Evolutionary conservation across 2,113 vertebrate genomes (phyloP).

Genomic region (Amblyopsis rosae): DNA sequence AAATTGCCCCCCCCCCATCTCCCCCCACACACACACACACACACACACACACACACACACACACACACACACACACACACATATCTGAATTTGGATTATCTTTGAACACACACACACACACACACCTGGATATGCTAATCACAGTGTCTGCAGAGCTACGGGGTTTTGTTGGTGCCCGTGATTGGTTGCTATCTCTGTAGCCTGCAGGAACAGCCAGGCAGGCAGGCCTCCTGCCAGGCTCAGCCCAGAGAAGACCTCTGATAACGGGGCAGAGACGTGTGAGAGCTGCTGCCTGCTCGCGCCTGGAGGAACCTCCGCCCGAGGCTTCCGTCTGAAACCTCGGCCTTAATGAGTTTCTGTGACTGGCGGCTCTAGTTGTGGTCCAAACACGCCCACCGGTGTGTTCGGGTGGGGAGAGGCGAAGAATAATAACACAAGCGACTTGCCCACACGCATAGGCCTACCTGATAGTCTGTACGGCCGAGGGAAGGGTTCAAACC

Average conservation of each 20-base stretch:
- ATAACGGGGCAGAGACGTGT: conserved; percentile 60
- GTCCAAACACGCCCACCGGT: neutral
- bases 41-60: conserved; percentile 5
- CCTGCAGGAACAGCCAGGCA: conserved; percentile 49
- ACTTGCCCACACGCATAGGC: neutral
- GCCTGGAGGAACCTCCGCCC: conserved; percentile 53
- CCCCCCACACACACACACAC: too few relatives aligned
- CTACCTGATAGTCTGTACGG: conserved; percentile 17
- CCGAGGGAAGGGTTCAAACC: conserved; percentile 37
- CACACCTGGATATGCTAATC: conserved; percentile 66
- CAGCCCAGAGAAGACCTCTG: conserved; percentile 59
- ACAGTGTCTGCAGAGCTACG: conserved; percentile 43
- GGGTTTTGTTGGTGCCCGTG: conserved; percentile 50
- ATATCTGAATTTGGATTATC: neutral
- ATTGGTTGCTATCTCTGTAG: conserved; percentile 67
- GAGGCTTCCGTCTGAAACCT: conserved; percentile 42
- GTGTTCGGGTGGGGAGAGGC: neutral
- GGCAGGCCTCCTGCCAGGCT: conserved; percentile 52
- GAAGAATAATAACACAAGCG: neutral
- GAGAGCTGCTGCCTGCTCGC: conserved; percentile 39
- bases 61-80: conserved; percentile 5
- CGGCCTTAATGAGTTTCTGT: conserved; percentile 66
- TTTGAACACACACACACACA: conserved; percentile 21
- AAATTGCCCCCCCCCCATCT: too few relatives aligned
- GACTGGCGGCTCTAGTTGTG: conserved; percentile 44